Conservation (phyloP, 2,888 invertebrate species). For the Ferdinandea cuprea region DNA sequence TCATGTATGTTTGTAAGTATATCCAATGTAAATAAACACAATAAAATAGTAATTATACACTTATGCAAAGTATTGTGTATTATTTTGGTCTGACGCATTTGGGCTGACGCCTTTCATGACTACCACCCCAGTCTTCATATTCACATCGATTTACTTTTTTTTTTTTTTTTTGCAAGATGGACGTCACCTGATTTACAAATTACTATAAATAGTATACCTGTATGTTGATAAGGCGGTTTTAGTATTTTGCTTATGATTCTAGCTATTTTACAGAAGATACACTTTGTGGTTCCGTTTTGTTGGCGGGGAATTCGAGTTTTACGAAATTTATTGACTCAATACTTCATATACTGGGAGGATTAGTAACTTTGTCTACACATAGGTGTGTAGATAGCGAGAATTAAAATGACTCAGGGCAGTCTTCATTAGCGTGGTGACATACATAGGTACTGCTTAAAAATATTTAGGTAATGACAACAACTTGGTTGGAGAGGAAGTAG, state of each 20-base stretch:
- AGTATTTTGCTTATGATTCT: neutral
- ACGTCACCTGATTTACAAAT: slow-evolving; percentile 4
- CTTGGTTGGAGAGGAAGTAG: too few species aligned
- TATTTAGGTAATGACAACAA: too few species aligned
- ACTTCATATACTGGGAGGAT: too few species aligned
- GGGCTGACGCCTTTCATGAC: slow-evolving; percentile 8
- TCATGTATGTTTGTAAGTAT: neutral
- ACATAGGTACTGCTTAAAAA: too few species aligned
- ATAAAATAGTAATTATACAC: slow-evolving; percentile 9
- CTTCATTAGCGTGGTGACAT: too few species aligned
- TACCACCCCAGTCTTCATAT: neutral
- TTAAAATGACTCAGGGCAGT: too few species aligned
- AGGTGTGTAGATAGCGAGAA: too few species aligned
- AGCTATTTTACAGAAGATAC: too few species aligned
- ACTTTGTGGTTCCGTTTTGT: too few species aligned
- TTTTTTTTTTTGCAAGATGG: neutral
- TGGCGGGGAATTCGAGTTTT: too few species aligned
- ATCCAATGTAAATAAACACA: slow-evolving; percentile 15
- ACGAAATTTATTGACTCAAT: too few species aligned
- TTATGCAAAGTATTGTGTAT: neutral
- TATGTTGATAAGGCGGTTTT: slow-evolving; percentile 13
- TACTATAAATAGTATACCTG: slow-evolving; percentile 1
- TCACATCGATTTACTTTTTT: slow-evolving; percentile 1
- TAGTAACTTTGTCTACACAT: too few species aligned
- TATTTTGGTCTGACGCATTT: slow-evolving; percentile 12